Conservation (phyloP, 2,797 vertebrate species). For the Perdix hodgsoniae region DNA sequence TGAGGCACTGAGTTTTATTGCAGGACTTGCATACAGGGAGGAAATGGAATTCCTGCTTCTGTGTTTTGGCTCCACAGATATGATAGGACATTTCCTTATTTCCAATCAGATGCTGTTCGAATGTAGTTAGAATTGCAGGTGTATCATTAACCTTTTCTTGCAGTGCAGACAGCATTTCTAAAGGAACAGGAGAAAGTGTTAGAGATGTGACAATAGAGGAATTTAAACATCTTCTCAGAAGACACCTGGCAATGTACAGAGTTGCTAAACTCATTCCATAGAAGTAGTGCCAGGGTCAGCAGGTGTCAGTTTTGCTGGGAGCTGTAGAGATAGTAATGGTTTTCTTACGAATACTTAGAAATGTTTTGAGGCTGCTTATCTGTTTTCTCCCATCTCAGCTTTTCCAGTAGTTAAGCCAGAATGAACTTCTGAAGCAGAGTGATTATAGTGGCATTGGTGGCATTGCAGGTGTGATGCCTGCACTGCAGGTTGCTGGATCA, state of each 20-base stretch:
- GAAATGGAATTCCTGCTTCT: background rate
- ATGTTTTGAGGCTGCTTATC: background rate
- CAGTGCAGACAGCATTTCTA: background rate
- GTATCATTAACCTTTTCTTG: background rate
- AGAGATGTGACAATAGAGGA: background rate
- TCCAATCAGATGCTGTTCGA: background rate
- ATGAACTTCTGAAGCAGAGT: background rate
- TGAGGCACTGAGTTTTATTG: background rate
- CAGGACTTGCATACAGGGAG: background rate
- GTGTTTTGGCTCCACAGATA: background rate
- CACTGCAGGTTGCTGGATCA: background rate
- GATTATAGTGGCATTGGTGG: background rate
- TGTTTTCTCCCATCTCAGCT: background rate
- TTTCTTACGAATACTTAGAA: background rate
- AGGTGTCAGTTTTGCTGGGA: accelerated
- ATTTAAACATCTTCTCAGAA: background rate
- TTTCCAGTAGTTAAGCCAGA: background rate
- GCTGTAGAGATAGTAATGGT: background rate
- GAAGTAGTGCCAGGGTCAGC: background rate
- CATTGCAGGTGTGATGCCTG: background rate
- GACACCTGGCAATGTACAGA: background rate
- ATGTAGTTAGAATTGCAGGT: background rate
- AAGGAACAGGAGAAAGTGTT: background rate
- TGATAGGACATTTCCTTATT: background rate
- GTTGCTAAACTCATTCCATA: background rate